Conservation (phyloP, 2,888 invertebrate genomes). For the Polymixis lichenea region DNA sequence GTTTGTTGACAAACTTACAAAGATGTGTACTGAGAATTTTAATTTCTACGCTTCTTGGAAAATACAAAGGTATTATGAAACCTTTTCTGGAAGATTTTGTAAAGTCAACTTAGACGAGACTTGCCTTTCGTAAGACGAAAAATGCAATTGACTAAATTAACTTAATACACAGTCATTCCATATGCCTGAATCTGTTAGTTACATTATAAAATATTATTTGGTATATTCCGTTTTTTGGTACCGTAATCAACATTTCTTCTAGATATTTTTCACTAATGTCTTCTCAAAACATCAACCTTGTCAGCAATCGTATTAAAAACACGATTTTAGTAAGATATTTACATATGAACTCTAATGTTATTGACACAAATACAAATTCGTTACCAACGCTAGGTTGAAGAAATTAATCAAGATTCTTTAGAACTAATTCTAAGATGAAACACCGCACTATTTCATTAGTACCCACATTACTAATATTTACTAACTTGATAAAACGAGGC, state of each 20-base stretch:
- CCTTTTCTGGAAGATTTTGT: slow-evolving; percentile 28
- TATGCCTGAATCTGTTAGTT: too few species aligned
- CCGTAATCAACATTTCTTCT: too few species aligned
- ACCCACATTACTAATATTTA: slow-evolving; percentile 52
- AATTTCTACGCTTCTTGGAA: slow-evolving; percentile 61
- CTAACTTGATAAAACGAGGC: slow-evolving; percentile 41
- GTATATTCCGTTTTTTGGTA: not conserved
- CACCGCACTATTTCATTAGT: slow-evolving; percentile 26
- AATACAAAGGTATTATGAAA: slow-evolving; percentile 32
- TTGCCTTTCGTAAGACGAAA: not conserved
- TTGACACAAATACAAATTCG: not conserved
- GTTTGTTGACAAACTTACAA: slow-evolving; percentile 64
- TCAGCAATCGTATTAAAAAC: not conserved
- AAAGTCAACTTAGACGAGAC: not conserved
- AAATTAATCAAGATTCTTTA: slow-evolving; percentile 15
- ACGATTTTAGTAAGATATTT: not conserved
- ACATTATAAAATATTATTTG: too few species aligned
- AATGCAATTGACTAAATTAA: not conserved
- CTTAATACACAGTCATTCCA: too few species aligned
- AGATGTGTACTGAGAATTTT: slow-evolving; percentile 61
- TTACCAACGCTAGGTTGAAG: not conserved
- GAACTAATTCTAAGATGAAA: slow-evolving; percentile 17
- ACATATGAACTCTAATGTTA: not conserved
- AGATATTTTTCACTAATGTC: too few species aligned
- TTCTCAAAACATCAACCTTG: not conserved